Evolutionary conservation across 2,113 vertebrate species (phyloP), one percentile per base, ranked within the genome.

Genomic region (Callionymus lyra): DNA sequence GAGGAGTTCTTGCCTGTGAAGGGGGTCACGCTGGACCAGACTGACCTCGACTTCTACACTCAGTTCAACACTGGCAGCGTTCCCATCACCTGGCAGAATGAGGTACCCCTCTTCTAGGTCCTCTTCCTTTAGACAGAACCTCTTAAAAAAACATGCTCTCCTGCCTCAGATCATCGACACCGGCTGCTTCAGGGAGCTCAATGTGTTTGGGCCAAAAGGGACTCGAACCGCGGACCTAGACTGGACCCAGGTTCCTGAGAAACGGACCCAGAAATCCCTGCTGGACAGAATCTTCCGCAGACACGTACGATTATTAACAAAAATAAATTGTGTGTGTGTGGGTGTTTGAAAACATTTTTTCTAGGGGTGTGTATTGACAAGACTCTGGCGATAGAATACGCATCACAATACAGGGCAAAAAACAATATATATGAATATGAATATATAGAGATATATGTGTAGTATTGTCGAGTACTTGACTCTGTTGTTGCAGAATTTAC

Each of bases 1-100:
- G 90, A 92, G 0, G 89, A 91, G 68, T 92, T 92, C 56, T 88
- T 85, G 0, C 63, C 84, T 0, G 82, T 91, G 32, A 90, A 81
- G 44, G 90, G 89, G 0, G 85, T 91, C 27, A 81, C 55, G 44
- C 60, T 91, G 57, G 81, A 86, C 66, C 68, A 79, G 17, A 56
- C 15, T 0, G 90, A 92, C 65, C 31, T 33, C 3, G 44, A 84
- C 36, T 92, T 92, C 81, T 89, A 91, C 19, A 41, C 42, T 16
- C 80, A 82, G 52, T 92, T 91, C 21, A 79, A 76, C 77, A 89
- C 87, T 0, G 90, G 90, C 47, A 78, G 85, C 3, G 73, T 84
- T 21, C 16, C 86, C 1, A 82, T 88, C n/a, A 70, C 71, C 9
- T 91, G 90, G 89, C 90, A 91, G 41, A 89, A 86, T 0, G 89